Conservation (phyloP, 1,140 invertebrate genomes). For the Saccostrea glomerata region DNA sequence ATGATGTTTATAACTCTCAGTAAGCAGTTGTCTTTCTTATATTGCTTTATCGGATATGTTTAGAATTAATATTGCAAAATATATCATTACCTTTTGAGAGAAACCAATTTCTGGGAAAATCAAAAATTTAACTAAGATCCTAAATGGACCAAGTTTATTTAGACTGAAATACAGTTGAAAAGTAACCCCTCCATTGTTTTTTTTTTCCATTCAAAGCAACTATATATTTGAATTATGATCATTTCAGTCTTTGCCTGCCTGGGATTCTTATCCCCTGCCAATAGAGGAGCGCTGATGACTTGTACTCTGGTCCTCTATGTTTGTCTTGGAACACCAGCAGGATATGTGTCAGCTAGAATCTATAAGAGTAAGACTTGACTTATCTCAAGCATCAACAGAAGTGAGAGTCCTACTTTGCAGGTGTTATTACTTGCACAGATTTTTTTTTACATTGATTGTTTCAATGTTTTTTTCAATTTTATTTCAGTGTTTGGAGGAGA, state of each 20-base stretch:
- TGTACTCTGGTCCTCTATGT: slow-evolving; percentile 97
- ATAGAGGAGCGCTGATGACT: slow-evolving; percentile 98
- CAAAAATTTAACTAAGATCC: not conserved
- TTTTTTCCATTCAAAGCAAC: too few species aligned
- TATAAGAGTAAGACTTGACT: slow-evolving; percentile 89
- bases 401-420: too few species aligned
- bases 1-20: slow-evolving; percentile 84
- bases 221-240: not conserved
- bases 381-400: not conserved
- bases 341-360: slow-evolving; percentile 96
- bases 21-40: slow-evolving; percentile 61
- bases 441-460: too few species aligned
- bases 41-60: not conserved
- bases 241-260: slow-evolving; percentile 94
- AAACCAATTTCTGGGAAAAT: too few species aligned
- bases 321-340: slow-evolving; percentile 95
- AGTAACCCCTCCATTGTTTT: too few species aligned
- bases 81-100: too few species aligned
- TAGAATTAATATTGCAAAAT: not conserved
- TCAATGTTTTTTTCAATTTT: too few species aligned
- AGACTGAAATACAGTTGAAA: too few species aligned
- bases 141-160: not conserved
- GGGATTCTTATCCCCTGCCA: slow-evolving; percentile 98
- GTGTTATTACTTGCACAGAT: too few species aligned
- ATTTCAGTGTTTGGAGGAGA: slow-evolving; percentile 91